phyloP scores from a whole-genome alignment of 1,140 invertebrate genomes.

The Halictus rubicundus region DNA sequence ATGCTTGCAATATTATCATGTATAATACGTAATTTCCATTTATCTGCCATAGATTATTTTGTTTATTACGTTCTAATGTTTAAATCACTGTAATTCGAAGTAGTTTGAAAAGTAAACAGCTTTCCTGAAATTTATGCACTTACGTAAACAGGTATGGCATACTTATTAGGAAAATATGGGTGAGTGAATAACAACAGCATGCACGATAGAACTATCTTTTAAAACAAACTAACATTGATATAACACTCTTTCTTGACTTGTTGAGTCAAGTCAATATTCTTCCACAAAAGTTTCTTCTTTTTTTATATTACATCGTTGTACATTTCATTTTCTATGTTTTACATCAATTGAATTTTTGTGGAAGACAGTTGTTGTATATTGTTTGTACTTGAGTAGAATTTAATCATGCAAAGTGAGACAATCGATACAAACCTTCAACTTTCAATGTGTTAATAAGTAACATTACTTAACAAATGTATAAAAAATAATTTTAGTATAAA shows the following conservation, averaged over 20 bases:
- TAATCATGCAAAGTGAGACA: not conserved
- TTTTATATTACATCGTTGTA: not conserved
- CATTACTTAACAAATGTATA: too few relatives aligned
- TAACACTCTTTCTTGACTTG: too few relatives aligned
- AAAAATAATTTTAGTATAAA: too few relatives aligned
- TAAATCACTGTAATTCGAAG: too few relatives aligned
- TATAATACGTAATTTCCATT: not conserved
- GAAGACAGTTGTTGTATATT: not conserved
- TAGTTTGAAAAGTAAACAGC: not conserved
- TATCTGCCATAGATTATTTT: not conserved
- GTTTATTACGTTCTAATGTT: too few relatives aligned
- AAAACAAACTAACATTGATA: constrained; percentile 18
- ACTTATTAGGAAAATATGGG: constrained; percentile 7
- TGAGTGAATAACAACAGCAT: constrained; percentile 34
- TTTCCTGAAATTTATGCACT: not conserved
- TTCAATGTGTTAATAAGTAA: not conserved
- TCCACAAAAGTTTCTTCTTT: constrained; percentile 4
- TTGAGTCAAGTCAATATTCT: too few relatives aligned
- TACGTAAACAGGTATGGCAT: constrained; percentile 23
- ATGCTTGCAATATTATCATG: too few relatives aligned
- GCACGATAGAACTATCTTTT: not conserved
- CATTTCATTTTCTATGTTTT: not conserved
- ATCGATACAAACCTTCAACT: not conserved
- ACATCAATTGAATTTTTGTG: constrained; percentile 1
- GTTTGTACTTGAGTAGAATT: not conserved